Base-by-base conservation (phyloP, 2,113 vertebrate species). In the Dromas ardeola region DNA sequence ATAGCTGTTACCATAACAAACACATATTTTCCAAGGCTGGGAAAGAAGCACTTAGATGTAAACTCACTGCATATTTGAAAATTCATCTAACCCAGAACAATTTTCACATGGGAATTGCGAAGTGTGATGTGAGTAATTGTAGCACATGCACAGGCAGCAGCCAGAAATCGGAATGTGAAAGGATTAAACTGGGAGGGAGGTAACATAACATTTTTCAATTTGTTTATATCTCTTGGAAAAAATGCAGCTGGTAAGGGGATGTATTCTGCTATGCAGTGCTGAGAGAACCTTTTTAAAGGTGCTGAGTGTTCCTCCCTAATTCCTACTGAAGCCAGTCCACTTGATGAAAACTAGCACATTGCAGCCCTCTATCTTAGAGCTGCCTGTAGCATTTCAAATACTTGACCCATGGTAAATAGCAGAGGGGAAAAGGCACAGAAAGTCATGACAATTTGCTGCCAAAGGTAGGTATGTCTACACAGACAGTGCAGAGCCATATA, bases 1-100 rank as follows among this genome's bases (percentile, higher is more conserved):
- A 77, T 66, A 87, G 63, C 49, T 93, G 91, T 95, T 96, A 96
- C 94, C 78, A 94, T 74, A 97, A 94, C 81, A 96, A 96, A 90
- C 71, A 80, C 77, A 36, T 91, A 95, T 94, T 97, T 96, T 91
- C 74, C 66, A 88, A 77, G 42, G 42, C 66, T 73, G 81, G 84
- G 78, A 85, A 82, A 89, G 73, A 95, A 93, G 26, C 62, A 70
- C 34, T 82, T 95, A 91, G 62, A 82, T 53, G 49, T 53, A 92
- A 95, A 94, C 34, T 77, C 81, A 40, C 1, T 81, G 81, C 61
- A 38, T 70, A 89, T 91, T 78, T 95, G 89, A 94, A 91, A 97
- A 90, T 77, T 88, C 45, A 80, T 94, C 58, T 85, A 84, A 87
- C 15, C 53, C 63, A 56, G 81, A 96, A 83, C 29, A 74, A 80